phyloP scores from a whole-genome alignment of 2,888 invertebrate genomes.

The Aelia acuminata region DNA sequence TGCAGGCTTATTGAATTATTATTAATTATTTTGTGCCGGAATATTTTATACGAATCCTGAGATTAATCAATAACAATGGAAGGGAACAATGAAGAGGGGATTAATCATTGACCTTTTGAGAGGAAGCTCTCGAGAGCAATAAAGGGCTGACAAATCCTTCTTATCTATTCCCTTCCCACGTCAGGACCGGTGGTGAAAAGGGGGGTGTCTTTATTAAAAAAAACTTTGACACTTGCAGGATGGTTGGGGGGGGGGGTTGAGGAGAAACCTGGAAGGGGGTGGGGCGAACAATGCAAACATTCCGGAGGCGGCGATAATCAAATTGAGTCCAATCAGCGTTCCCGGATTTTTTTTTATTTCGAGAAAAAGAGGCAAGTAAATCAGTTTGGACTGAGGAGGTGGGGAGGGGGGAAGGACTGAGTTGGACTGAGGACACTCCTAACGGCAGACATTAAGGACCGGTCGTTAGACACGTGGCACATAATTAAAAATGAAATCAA shows the following conservation, averaged over 20 bases:
- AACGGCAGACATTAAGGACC: slow-evolving; percentile 5
- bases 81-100: slow-evolving; percentile 43
- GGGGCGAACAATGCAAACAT: slow-evolving; percentile 64
- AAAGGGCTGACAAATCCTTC: slow-evolving; percentile 57
- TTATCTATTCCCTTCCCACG: slow-evolving; percentile 49
- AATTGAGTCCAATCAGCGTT: slow-evolving; percentile 65
- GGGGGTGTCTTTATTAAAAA: slow-evolving; percentile 58
- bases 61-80: slow-evolving; percentile 6
- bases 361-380: slow-evolving; percentile 42
- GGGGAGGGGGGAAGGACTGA: background rate
- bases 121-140: slow-evolving; percentile 50
- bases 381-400: slow-evolving; percentile 37
- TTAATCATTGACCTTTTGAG: slow-evolving; percentile 55
- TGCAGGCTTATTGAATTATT: too few relatives aligned
- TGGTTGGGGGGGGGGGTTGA: background rate
- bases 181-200: background rate
- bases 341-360: slow-evolving; percentile 50
- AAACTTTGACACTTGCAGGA: slow-evolving; percentile 52
- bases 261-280: slow-evolving; percentile 34
- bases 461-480: slow-evolving; percentile 59
- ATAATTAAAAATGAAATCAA: slow-evolving; percentile 66
- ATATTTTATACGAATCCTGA: background rate
- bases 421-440: background rate
- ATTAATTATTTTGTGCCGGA: background rate
- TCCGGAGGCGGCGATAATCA: slow-evolving; percentile 64